phyloP scores from a whole-genome alignment of 2,888 invertebrate species.

The Parnassius mnemosyne region DNA sequence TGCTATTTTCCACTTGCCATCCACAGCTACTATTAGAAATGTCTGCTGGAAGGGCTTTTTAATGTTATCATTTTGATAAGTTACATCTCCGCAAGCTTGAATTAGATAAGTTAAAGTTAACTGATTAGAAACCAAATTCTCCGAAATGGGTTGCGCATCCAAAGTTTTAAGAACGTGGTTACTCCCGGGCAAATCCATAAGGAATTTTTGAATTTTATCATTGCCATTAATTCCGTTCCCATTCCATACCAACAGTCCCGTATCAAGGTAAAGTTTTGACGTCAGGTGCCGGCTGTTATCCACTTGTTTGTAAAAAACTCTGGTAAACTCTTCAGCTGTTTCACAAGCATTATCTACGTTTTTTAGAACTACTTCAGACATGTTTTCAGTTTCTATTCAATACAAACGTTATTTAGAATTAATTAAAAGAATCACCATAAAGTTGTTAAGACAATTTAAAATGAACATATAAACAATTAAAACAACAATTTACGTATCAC shows the following conservation, averaged over 20 bases:
- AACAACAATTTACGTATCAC: no score
- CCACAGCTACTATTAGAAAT: slow-evolving; percentile 92
- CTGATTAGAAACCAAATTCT: slow-evolving; percentile 87
- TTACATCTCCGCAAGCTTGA: slow-evolving; percentile 90
- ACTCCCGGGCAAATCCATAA: slow-evolving; percentile 90
- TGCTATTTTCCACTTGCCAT: slow-evolving; percentile 96
- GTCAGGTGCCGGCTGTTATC: slow-evolving; percentile 93
- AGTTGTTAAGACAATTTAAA: no score
- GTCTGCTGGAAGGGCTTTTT: slow-evolving; percentile 90
- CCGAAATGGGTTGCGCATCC: slow-evolving; percentile 93
- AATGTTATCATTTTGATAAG: slow-evolving; percentile 80
- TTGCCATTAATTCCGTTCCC: slow-evolving; percentile 91
- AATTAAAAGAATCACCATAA: background rate
- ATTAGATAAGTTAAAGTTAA: slow-evolving; percentile 92
- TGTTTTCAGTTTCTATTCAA: slow-evolving; percentile 31
- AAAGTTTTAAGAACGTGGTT: slow-evolving; percentile 88
- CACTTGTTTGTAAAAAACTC: slow-evolving; percentile 92
- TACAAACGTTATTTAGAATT: background rate
- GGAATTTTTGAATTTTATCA: slow-evolving; percentile 91
- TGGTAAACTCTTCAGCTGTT: slow-evolving; percentile 93
- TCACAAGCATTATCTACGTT: slow-evolving; percentile 90
- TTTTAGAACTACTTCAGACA: slow-evolving; percentile 77
- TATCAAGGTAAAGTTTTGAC: slow-evolving; percentile 90
- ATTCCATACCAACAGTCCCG: slow-evolving; percentile 94
- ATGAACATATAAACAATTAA: no score